Percentiles rank a stretch among this genome's conserved stretches.
These are phyloP conservation scores for Rhizomys pruinosus DNA, from an alignment of 2,113 vertebrate genomes.

Conservation along the genomic window DNA sequence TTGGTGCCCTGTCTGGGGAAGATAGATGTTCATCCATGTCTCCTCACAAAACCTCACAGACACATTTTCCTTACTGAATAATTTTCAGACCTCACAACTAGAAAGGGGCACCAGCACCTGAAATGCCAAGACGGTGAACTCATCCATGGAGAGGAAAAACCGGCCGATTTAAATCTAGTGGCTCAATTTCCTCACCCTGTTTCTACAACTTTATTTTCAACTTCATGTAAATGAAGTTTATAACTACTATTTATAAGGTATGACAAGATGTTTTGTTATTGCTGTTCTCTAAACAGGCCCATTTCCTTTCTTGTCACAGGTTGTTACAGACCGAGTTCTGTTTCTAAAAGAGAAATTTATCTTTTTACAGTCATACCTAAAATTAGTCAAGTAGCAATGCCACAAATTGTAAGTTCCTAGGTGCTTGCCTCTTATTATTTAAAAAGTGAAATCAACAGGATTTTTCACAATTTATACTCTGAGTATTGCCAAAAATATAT, in stretches of 20 bases:
- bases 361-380: background rate
- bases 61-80: background rate
- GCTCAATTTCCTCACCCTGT: background rate
- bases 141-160: background rate
- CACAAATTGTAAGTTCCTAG: background rate
- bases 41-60: background rate
- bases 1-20: background rate
- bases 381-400: background rate
- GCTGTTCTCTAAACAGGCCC: background rate
- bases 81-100: background rate
- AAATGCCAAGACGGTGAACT: background rate
- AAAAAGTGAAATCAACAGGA: slow-evolving; percentile 24
- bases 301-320: background rate
- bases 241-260: background rate
- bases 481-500: slow-evolving; percentile 27
- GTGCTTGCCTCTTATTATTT: background rate
- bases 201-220: background rate
- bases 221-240: background rate
- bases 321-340: background rate
- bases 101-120: background rate
- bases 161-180: background rate
- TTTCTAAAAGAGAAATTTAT: background rate
- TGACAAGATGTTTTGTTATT: background rate
- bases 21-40: background rate
- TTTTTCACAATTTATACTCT: background rate